phyloP scores from a whole-genome alignment of 2,888 invertebrate species.

The Neelides folsomi region DNA sequence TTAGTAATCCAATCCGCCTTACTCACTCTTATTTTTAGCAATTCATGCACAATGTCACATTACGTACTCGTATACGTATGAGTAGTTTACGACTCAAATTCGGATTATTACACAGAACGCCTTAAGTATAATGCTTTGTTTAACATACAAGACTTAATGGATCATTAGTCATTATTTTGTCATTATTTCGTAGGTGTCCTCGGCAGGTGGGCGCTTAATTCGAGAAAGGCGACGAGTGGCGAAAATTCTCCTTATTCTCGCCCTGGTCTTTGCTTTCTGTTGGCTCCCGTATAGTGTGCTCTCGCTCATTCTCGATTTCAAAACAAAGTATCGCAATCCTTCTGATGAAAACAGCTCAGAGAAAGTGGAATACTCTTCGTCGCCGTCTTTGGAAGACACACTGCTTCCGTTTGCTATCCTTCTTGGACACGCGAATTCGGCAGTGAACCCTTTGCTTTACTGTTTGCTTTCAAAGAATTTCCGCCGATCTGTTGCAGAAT shows the following conservation, averaged over 20 bases:
- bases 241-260: constrained; percentile 57
- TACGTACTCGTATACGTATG: too few relatives aligned
- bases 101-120: too few relatives aligned
- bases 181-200: constrained; percentile 23
- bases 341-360: background rate
- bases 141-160: background rate
- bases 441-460: constrained; percentile 62
- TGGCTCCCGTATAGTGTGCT: constrained; percentile 66
- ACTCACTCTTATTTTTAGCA: too few relatives aligned
- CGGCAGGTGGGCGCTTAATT: constrained; percentile 43
- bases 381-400: constrained; percentile 12
- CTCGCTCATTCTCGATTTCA: constrained; percentile 50
- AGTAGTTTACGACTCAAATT: too few relatives aligned
- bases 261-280: constrained; percentile 59
- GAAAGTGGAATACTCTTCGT: background rate
- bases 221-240: constrained; percentile 59
- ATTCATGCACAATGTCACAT: too few relatives aligned
- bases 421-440: constrained; percentile 61
- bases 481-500: constrained; percentile 50
- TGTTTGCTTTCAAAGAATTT: constrained; percentile 62
- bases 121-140: too few relatives aligned
- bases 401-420: constrained; percentile 51
- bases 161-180: background rate
- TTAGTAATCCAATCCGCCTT: too few relatives aligned
- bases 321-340: constrained; percentile 15